Base-by-base conservation (phyloP, 1,140 invertebrate genomes). In the Varroa destructor region DNA sequence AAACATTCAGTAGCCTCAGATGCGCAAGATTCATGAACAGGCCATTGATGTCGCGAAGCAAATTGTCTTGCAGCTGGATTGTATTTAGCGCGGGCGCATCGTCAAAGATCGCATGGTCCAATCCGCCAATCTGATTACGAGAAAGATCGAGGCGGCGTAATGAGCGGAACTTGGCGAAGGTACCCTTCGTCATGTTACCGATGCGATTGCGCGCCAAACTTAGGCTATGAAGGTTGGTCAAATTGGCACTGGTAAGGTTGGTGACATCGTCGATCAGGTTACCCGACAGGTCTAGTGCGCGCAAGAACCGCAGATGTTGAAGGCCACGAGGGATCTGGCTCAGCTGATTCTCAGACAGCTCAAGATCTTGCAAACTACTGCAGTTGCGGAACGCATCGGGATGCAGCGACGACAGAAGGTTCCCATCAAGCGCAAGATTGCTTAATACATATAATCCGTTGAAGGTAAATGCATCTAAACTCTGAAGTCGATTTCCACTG, bases 111-210 rank as follows among this genome's bases (percentile, higher is more conserved):
- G 88, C 87, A 25, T 87, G 80, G 77, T 90, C 89, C 74, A 93
- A 87, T 77, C 85, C 85, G 76, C 88, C 87, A 37, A 93, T 87
- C 79, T 89, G 89, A 81, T 93, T 93, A 77, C 89, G 86, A 36
- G 90, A 89, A 46, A 93, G 82, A 80, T 91, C 92, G 0, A 93
- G 79, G 0, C 90, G 89, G 82, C 90, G 88, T 70, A 93, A 80
- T 73, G 86, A 87, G 0, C 86, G 86, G 75, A 92, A 78, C 74
- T 91, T 88, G 14, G 87, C 88, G 74, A 93, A 88, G 76, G 88
- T 87, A 74, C 84, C 84, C 72, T 83, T 80, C 77, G 84, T 84
- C 51, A 85, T 82, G 6, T 85, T 82, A 1, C 83, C 84, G 12
- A 86, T 84, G 56, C 82, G 79, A 79, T 93, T 93, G 74, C 90